These are phyloP conservation scores for Halocaridina rubra DNA, from an alignment of 2,888 invertebrate genomes.

Conservation along the genomic window DNA sequence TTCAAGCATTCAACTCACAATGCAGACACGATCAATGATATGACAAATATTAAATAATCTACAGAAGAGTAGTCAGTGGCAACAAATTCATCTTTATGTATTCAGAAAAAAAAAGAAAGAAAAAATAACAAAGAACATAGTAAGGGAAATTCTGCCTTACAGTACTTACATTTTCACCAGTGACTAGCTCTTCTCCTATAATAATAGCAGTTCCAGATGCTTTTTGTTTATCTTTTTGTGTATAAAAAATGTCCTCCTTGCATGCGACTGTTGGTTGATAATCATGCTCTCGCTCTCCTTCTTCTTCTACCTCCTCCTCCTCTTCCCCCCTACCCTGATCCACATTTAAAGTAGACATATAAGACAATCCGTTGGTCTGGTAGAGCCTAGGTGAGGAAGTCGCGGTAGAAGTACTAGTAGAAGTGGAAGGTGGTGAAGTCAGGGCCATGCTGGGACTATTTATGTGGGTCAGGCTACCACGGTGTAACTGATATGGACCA, in stretches of 20 bases:
- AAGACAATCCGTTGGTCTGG: conserved; percentile 31
- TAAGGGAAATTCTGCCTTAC: neutral
- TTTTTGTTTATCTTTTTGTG: conserved; percentile 9
- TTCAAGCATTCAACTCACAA: too few species aligned
- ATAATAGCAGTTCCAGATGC: conserved; percentile 70
- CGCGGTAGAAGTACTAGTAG: conserved; percentile 23
- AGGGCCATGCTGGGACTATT: conserved; percentile 51
- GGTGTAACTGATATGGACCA: conserved; percentile 31
- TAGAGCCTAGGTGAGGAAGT: conserved; percentile 17
- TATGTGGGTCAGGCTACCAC: conserved; percentile 41
- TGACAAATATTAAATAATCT: too few species aligned
- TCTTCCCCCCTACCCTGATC: neutral
- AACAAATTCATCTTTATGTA: too few species aligned
- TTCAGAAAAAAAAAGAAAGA: too few species aligned
- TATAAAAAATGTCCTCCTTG: neutral
- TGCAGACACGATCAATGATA: too few species aligned
- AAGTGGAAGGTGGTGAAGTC: conserved; percentile 20
- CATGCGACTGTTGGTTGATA: conserved; percentile 11
- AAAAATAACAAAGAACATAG: too few species aligned
- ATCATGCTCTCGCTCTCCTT: conserved; percentile 24
- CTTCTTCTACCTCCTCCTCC: conserved; percentile 54
- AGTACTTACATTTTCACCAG: conserved; percentile 75
- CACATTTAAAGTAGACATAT: conserved; percentile 15
- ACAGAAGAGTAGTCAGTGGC: too few species aligned
- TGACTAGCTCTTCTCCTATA: conserved; percentile 77